Evolutionary conservation across 2,888 invertebrate species (phyloP), one percentile per base, ranked within the genome.

Genomic region (Drosophila macrospina): DNA sequence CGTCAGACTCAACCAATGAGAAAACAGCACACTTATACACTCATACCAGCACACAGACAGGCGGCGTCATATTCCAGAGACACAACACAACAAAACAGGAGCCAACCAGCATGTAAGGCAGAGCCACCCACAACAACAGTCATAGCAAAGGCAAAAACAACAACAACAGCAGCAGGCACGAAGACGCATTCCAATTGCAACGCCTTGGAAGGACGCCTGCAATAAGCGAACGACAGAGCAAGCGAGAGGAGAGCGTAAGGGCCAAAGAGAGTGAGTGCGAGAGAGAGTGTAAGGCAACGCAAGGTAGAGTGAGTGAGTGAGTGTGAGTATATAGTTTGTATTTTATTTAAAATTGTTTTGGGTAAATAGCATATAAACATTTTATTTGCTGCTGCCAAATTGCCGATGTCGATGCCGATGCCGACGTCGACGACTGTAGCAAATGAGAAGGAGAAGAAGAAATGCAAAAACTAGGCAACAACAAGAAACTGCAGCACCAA

Each of bases 301-400:
- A 37, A 50, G 42, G 30, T 44, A 45, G 48, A 24, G 36, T 51
- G 13, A 41, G 54, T 51, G 55, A 32, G 50, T 34, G 61, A 45
- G 61, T 36, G 62, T 59, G 56, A 52, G 45, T 59, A 69, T 28
- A 70, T 75, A 65, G 65, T 68, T 85, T 87, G 79, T 85, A 87
- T 86, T 85, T 85, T 86, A 87, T 85, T 85, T 86, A 86, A 86
- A 87, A 86, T 86, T 86, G 88, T 86, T 86, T 85, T 86, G 83
- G 50, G 85, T 86, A 87, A 87, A 87, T 87, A 85, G 88, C 85
- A 86, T 81, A 86, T 83, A 86, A 86, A 86, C 85, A 86, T 86
- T 87, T 86, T 86, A 86, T 86, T 86, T 86, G 83, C 83, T 81
- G 75, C 83, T 83, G 81, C 87, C 79, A 82, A 82, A 62, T 70